Percentiles rank a stretch among this genome's conserved stretches.
Conservation (phyloP, 2,113 vertebrate species). For the Alectura lathami region DNA sequence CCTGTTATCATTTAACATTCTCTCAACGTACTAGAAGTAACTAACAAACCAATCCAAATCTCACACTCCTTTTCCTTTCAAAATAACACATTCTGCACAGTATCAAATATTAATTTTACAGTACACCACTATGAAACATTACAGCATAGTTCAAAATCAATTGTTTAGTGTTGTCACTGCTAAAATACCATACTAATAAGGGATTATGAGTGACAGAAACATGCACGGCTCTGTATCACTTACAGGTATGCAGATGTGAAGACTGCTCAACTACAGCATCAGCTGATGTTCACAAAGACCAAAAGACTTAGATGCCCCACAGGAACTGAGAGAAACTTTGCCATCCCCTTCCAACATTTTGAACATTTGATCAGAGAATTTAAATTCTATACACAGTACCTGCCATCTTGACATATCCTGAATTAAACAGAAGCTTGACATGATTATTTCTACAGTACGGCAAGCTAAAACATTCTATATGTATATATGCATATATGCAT, state of each 20-base stretch:
- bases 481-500: no score
- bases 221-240: background rate
- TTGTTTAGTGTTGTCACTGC: background rate
- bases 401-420: background rate
- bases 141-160: background rate
- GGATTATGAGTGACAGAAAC: background rate
- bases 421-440: background rate
- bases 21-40: background rate
- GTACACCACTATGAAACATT: background rate
- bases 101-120: background rate
- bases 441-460: background rate
- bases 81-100: background rate
- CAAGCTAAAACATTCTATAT: background rate
- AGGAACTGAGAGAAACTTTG: background rate
- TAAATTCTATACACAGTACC: background rate
- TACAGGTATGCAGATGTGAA: fast-evolving
- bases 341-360: background rate
- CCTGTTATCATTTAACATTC: background rate
- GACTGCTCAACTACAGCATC: background rate
- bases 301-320: background rate
- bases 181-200: background rate
- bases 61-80: background rate
- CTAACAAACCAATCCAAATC: background rate
- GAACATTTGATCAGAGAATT: background rate
- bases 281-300: background rate